Percentiles rank a stretch among this genome's conserved stretches.
Evolutionary conservation across 2,797 vertebrate species (phyloP).

Genomic region (Syngnathus rostellatus): DNA sequence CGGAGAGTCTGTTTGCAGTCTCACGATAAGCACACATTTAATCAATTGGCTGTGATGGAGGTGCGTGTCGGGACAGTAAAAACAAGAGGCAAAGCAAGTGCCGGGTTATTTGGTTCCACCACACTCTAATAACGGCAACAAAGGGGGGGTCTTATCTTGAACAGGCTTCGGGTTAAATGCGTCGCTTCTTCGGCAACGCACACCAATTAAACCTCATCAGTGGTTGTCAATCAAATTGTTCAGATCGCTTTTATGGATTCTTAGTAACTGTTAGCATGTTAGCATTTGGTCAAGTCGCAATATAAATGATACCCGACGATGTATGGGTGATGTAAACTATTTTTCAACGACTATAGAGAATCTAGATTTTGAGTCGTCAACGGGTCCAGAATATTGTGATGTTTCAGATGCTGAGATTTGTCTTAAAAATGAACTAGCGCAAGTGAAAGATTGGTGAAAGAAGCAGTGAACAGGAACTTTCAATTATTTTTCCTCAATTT

Average conservation of each 20-base stretch:
- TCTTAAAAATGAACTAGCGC: too few relatives aligned
- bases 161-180: constrained; percentile 33
- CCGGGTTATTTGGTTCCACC: constrained; percentile 68
- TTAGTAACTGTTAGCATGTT: not conserved
- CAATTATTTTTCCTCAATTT: too few relatives aligned
- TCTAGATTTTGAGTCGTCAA: too few relatives aligned
- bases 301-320: not conserved
- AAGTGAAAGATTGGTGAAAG: too few relatives aligned
- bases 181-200: not conserved
- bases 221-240: not conserved
- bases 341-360: too few relatives aligned
- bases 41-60: constrained; percentile 39
- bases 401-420: too few relatives aligned
- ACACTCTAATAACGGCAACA: constrained; percentile 54
- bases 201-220: not conserved
- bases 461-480: too few relatives aligned
- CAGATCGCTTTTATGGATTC: too few relatives aligned
- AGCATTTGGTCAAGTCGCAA: not conserved
- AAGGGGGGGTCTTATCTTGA: constrained; percentile 58
- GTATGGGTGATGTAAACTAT: too few relatives aligned
- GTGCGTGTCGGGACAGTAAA: constrained; percentile 13
- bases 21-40: constrained; percentile 25
- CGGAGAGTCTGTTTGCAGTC: not conserved
- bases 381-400: too few relatives aligned
- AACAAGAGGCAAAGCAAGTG: constrained; percentile 36